Evolutionary conservation across 2,113 vertebrate genomes (phyloP), one percentile per base, ranked within the genome.

Genomic region (Brachyhypopomus occidentalis): DNA sequence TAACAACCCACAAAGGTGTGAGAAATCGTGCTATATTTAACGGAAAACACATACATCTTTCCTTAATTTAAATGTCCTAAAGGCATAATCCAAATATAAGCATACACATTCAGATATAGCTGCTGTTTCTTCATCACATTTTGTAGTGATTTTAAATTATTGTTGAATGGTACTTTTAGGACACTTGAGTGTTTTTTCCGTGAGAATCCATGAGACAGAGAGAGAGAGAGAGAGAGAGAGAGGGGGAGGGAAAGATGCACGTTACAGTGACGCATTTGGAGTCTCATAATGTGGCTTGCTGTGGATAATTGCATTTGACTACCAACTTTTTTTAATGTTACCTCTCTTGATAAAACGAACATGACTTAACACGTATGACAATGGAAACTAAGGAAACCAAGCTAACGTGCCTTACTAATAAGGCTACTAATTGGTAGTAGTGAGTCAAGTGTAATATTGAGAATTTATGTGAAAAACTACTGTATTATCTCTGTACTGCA

Each of bases 251-350:
- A 63, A 5, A 25, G 60, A 63, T 12, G n/a, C 4, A 48, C 56
- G 71, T 74, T 67, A 56, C 52, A 58, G 34, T 75, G 80, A 76
- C 63, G 63, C 72, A 66, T 81, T 80, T 55, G 79, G 71, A 73
- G 38, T 74, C 71, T 74, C 23, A 52, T 79, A n/a, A 19, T 66
- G 9, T 73, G 20, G 5, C 38, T 63, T 58, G 60, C 45, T 81
- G 34, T 34, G 14, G 20, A 63, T 27, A 63, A 79, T 34, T 48
- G 58, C 36, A 48, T 19, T 17, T 11, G 22, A n/a, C 64, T 67
- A 11, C 38, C 45, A 52, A 72, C 36, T 8, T 67, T 67, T 67
- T 12, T 6, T 45, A 56, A 16, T 67, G 60, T 19, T 52, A 30
- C 8, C 2, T 30, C 48, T 16, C 5, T 55, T 77, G 19, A 62